These are phyloP conservation scores for Urocynchramus pylzowi DNA, from an alignment of 2,113 vertebrate species.

Conservation along the genomic window DNA sequence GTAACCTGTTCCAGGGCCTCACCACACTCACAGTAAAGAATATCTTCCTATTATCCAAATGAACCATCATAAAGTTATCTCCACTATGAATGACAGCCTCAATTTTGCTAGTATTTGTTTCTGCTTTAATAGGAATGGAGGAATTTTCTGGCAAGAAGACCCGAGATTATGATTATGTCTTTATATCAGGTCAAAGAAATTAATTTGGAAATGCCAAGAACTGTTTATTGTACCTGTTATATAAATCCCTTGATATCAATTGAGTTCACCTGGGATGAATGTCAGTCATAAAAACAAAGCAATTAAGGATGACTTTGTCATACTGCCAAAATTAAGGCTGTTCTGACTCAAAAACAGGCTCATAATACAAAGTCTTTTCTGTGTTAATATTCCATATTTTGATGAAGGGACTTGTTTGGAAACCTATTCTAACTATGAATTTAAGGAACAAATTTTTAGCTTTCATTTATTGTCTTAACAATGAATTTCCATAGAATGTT, in stretches of 20 bases:
- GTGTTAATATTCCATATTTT: not conserved
- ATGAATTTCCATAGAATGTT: not conserved
- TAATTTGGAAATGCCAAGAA: not conserved
- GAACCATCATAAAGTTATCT: not conserved
- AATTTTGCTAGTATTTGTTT: not conserved
- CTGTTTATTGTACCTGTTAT: not conserved
- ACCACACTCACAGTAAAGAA: not conserved
- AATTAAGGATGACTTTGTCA: not conserved
- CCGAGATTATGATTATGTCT: not conserved
- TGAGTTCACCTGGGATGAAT: not conserved
- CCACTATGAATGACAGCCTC: not conserved
- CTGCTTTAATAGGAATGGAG: not conserved
- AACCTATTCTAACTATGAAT: not conserved
- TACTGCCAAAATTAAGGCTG: not conserved
- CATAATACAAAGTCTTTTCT: not conserved
- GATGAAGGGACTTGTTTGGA: not conserved
- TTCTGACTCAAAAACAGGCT: not conserved
- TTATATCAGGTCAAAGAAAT: not conserved
- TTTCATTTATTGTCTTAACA: not conserved
- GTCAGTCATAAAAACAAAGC: not conserved
- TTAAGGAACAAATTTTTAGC: not conserved
- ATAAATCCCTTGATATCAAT: not conserved
- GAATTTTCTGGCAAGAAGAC: not conserved
- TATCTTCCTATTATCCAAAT: not conserved
- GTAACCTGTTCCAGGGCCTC: no score